Percentiles rank a stretch among this genome's conserved stretches.
Evolutionary conservation across 1,140 invertebrate genomes (phyloP).

Genomic region (Rhyzopertha dominica): DNA sequence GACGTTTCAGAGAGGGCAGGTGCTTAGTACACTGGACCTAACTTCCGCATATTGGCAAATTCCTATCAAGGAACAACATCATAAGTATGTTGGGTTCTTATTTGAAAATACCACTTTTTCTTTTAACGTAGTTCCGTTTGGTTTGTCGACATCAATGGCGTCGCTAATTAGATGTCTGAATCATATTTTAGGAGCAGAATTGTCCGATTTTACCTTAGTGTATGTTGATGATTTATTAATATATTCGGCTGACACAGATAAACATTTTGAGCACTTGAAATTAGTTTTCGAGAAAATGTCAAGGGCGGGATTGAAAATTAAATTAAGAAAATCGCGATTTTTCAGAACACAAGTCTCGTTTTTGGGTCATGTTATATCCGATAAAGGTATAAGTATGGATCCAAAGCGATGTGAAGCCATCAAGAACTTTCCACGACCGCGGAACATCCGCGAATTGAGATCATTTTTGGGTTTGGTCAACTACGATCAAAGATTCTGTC

Average conservation of each 20-base stretch:
- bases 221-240: conserved; percentile 18
- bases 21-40: conserved; percentile 8
- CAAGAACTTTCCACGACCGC: conserved; percentile 38
- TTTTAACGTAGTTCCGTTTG: conserved; percentile 4
- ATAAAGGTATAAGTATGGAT: too few species aligned
- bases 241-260: not conserved
- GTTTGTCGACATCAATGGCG: conserved; percentile 5
- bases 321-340: conserved; percentile 10
- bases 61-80: not conserved
- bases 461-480: conserved; percentile 45
- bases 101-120: conserved; percentile 4
- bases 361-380: too few species aligned
- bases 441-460: conserved; percentile 37
- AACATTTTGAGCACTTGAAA: conserved; percentile 2
- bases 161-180: conserved; percentile 4
- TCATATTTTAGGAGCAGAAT: not conserved
- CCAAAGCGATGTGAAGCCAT: too few species aligned
- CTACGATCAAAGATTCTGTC: conserved; percentile 45
- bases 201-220: not conserved
- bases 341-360: too few species aligned
- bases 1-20: conserved; percentile 3
- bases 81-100: conserved; percentile 4
- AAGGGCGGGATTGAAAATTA: not conserved
- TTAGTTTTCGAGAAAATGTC: conserved; percentile 2
- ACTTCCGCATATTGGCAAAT: conserved; percentile 9